Base-by-base conservation (phyloP, 2,888 invertebrate genomes). In the Tanypteryx hageni region DNA sequence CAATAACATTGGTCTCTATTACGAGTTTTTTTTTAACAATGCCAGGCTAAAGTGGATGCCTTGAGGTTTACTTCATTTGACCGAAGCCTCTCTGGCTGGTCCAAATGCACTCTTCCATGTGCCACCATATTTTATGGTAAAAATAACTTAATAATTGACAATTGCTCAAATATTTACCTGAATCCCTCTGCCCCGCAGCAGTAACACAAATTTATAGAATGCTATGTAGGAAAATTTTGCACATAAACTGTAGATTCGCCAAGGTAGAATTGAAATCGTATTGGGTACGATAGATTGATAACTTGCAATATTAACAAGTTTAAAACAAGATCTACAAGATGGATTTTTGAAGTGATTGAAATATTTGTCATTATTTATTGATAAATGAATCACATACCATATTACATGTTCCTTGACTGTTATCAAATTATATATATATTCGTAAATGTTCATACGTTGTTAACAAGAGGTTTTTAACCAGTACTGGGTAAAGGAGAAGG, bases 371-470 rank as follows among this genome's bases (percentile, higher is more conserved):
- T 89, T 61, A 44, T 89, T 86, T 68, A 64, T 89, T 89, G 89
- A 89, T 89, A 68, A 86, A 89, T 89, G 64, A 89, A 89, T 89
- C 89, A 86, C 86, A 89, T 89, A 89, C 89, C 89, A 89, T 89
- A 89, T 89, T 89, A 89, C 64, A 89, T 89, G 89, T 89, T 89
- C 89, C 89, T 89, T 89, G 89, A 89, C 89, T 89, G 89, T 89
- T 89, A 89, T 89, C 89, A 89, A 89, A 89, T 64, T 68, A 89
- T 89, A 89, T 86, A 85, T 89, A 89, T 89, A 89, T 89, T 89
- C 89, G 64, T 89, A 89, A 89, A 89, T 89, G 64, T 89, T 89
- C 89, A 89, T 89, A 89, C 56, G 64, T 89, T 89, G 89, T 89
- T 89, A 89, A 89, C 61, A 68, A 89, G 64, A 89, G 10, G 68